Evolutionary conservation across 2,888 invertebrate genomes (phyloP), one percentile per base, ranked within the genome.

Genomic region (Polyploca ridens): DNA sequence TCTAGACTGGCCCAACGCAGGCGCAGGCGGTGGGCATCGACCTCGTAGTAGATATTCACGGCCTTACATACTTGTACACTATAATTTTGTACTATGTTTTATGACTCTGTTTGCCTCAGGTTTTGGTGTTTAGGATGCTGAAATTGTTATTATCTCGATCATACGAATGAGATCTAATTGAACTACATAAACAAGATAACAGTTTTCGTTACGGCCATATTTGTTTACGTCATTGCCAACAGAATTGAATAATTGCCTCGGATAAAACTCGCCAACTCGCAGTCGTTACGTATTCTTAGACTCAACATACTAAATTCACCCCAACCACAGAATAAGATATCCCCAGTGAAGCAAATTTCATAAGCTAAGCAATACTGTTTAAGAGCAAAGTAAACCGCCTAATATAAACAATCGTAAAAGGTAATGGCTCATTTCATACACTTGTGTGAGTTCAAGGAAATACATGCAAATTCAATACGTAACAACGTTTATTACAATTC

Each of bases 1-100:
- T 61, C 41, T 44, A 61, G 61, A 61, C 61, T 27, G 41, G 61
- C 41, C 61, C 38, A 61, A 41, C 61, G 54, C 54, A 54, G 54
- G 54, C 54, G 19, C 54, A 61, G 8, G 19, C 19, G 27, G 8
- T 19, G 44, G 61, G 2, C 61, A 19, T 38, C 61, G 61, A 61
- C 61, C 61, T 33, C 19, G 19, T 19, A 10, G 19, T 19, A 10
- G 54, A 54, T 54, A 54, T 54, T 54, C 54, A 19, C 54, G 54
- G 16, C 7, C 16, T 54, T 54, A 54, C 19, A 54, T 54, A 13
- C 54, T 54, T 19, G 16, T 19, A 54, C 7, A 54, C 49, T 49
- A 49, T 49, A 49, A 49, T 49, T 49, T 49, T 49, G 16, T 16
- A n/a, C 14, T 54, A 54, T 54, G 19, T 54, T 19, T 54, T 54